Evolutionary conservation across 1,140 invertebrate species (phyloP), one percentile per base, ranked within the genome.

Genomic region (Mamestra configurata): DNA sequence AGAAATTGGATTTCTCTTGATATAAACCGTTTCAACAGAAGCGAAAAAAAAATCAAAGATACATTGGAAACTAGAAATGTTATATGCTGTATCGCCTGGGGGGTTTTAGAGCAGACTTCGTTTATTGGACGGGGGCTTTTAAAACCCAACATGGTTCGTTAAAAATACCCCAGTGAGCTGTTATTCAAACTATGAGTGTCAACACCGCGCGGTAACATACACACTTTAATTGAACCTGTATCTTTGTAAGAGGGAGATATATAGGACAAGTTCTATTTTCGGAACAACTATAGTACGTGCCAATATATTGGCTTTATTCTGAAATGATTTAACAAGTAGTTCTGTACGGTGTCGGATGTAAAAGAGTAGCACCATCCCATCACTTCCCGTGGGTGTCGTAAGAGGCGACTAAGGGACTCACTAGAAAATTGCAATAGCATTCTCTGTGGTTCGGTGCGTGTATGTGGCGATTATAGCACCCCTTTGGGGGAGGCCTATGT

Each of bases 111-210:
- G 15, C 13, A 55, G 22, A 5, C 11, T 31, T 40, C 0, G 37
- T 6, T 11, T 66, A 66, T 66, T 43, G 18, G 20, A 24, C 8
- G n/a, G 11, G 27, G 37, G 64, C 37, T 46, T 66, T 43, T 43
- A 46, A 66, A 66, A 46, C 18, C 64, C 37, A 13, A 66, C 64
- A 15, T 4, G n/a, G 0, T 66, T 66, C 10, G 37, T 22, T 66
- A 66, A 24, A 46, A 66, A 10, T 18, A 43, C 64, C 37, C 64
- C 22, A 8, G 35, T 66, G 64, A 37, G 20, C 22, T 20, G 64
- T 61, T 61, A 61, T 37, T 61, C 59, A 35, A 43, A 22, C 18
- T n/a, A 37, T 20, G 59, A 64, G 0, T 43, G 37, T 43, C 64
- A 66, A 66, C 37, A 66, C 11, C 1, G 31, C 31, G 27, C 4